Percentiles rank a stretch among this genome's conserved stretches.
These are phyloP conservation scores for Protobothrops mucrosquamatus DNA, from an alignment of 2,113 vertebrate species.

Conservation along the genomic window DNA sequence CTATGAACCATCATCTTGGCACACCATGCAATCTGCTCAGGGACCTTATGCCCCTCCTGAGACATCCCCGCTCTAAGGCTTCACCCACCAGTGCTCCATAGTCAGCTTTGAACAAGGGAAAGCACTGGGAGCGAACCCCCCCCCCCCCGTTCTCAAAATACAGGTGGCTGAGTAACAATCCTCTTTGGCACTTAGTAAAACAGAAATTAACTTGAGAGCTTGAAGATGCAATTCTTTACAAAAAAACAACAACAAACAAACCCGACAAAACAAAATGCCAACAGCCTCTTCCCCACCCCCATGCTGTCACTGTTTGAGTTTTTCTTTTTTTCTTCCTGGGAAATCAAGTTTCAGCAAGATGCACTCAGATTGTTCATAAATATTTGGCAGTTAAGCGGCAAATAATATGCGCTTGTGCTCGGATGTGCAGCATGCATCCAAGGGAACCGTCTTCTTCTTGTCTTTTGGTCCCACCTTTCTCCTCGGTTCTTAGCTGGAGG, in stretches of 20 bases:
- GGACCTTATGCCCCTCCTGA: background rate
- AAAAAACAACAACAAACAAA: no score
- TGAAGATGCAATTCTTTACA: background rate
- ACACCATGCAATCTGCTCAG: background rate
- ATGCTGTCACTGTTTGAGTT: background rate
- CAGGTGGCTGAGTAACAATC: background rate
- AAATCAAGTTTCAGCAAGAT: slow-evolving; percentile 25
- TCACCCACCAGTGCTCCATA: background rate
- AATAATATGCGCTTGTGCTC: slow-evolving; percentile 6
- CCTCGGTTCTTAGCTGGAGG: slow-evolving; percentile 31
- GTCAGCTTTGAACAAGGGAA: background rate
- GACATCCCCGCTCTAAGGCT: background rate
- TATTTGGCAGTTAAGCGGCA: slow-evolving; percentile 27
- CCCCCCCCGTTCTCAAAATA: background rate
- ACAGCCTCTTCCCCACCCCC: background rate
- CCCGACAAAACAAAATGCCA: slow-evolving; percentile 17
- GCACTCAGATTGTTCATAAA: slow-evolving; percentile 19
- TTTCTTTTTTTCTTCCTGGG: background rate
- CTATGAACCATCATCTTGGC: background rate
- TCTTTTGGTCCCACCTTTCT: slow-evolving; percentile 7
- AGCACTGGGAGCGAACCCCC: background rate
- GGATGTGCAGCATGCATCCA: slow-evolving; percentile 2
- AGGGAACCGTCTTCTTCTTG: background rate
- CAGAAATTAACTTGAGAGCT: slow-evolving; percentile 8
- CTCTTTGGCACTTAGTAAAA: background rate